Percentiles rank a stretch among this genome's conserved stretches.
Conservation (phyloP, 2,113 vertebrate genomes). For the Nanorana parkeri region DNA sequence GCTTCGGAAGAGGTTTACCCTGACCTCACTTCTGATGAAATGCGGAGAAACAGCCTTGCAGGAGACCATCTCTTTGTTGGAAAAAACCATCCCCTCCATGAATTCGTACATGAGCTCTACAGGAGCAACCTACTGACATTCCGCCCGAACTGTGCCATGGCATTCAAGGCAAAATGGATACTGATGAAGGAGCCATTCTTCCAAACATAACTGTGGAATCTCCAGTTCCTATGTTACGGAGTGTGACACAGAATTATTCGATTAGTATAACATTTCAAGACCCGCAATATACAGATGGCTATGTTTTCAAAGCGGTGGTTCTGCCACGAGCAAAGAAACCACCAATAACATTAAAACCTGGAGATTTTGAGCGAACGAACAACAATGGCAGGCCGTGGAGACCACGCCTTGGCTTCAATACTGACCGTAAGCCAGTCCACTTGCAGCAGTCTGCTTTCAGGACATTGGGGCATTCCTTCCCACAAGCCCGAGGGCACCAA, state of each 20-base stretch:
- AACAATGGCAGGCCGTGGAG: slow-evolving; percentile 82
- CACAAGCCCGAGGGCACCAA: slow-evolving; percentile 73
- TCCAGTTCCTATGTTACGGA: slow-evolving; percentile 86
- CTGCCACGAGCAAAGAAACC: slow-evolving; percentile 89
- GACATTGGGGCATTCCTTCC: slow-evolving; percentile 83
- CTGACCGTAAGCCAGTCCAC: slow-evolving; percentile 86
- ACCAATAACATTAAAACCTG: slow-evolving; percentile 85
- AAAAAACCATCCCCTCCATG: slow-evolving; percentile 83
- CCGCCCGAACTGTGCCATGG: slow-evolving; percentile 91
- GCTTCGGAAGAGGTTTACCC: slow-evolving; percentile 90
- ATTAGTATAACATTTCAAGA: slow-evolving; percentile 93
- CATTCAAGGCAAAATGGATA: slow-evolving; percentile 86
- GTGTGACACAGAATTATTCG: slow-evolving; percentile 81
- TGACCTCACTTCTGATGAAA: slow-evolving; percentile 88
- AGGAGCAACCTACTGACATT: slow-evolving; percentile 78
- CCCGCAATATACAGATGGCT: slow-evolving; percentile 81
- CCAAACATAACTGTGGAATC: slow-evolving; percentile 84
- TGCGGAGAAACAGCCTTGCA: slow-evolving; percentile 90
- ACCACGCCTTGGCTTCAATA: slow-evolving; percentile 90
- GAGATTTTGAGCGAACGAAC: slow-evolving; percentile 85
- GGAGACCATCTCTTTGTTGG: slow-evolving; percentile 89
- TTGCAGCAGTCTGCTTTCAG: slow-evolving; percentile 88
- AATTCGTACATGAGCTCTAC: slow-evolving; percentile 89
- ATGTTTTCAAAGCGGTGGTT: slow-evolving; percentile 89
- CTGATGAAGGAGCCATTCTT: slow-evolving; percentile 86